phyloP scores from a whole-genome alignment of 35 echinoderm and acorn worm species.

The Heliocidaris tuberculata region DNA sequence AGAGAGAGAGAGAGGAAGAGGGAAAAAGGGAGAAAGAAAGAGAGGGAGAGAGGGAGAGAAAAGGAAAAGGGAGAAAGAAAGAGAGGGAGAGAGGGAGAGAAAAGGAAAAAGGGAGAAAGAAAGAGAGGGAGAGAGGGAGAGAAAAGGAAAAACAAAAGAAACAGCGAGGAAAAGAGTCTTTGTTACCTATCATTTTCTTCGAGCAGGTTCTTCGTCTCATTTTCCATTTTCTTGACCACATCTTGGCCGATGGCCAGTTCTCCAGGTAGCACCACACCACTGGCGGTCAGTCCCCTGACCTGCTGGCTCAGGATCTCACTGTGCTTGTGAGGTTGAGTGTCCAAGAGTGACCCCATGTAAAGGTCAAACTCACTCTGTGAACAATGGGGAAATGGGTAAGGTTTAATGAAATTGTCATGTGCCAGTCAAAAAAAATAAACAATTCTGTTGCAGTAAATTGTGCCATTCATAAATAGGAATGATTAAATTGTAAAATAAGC shows the following conservation, averaged over 20 bases:
- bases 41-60: too few species aligned
- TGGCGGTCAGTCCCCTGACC: constrained; percentile 76
- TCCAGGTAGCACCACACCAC: constrained; percentile 73
- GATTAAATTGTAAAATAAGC: background rate
- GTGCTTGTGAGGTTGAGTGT: constrained; percentile 83
- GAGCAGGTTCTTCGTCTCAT: constrained; percentile 58
- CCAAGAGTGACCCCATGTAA: constrained; percentile 85
- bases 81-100: too few species aligned
- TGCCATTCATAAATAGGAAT: background rate
- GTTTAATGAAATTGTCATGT: background rate
- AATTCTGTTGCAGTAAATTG: background rate
- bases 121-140: too few species aligned
- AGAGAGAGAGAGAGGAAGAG: too few species aligned
- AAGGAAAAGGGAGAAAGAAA: too few species aligned
- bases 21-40: too few species aligned
- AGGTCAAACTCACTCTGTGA: constrained; percentile 77
- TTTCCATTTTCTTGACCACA: constrained; percentile 66
- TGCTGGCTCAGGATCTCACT: constrained; percentile 87
- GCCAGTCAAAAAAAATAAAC: too few species aligned
- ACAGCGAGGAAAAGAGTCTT: too few species aligned
- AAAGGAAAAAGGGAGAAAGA: too few species aligned
- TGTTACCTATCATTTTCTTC: constrained; percentile 88
- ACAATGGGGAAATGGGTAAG: constrained; percentile 1
- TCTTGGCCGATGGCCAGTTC: constrained; percentile 69
- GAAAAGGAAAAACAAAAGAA: too few species aligned